Conservation (phyloP, 2,797 vertebrate genomes). For the Vultur gryphus region DNA sequence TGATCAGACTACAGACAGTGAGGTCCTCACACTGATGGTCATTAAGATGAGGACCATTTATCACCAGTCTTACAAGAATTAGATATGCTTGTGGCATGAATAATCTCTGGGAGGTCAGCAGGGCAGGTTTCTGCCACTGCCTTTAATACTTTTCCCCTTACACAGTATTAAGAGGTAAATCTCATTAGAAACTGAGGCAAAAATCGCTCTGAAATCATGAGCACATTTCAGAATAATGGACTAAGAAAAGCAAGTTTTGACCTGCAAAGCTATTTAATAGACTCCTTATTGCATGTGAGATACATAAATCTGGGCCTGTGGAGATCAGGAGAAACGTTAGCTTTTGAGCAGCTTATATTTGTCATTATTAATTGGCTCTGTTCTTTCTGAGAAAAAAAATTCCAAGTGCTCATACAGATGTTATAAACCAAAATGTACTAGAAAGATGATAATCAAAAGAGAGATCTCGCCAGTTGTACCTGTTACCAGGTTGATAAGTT, state of each 20-base stretch:
- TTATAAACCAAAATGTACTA: neutral
- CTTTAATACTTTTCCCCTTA: neutral
- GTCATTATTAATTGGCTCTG: neutral
- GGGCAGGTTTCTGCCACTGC: neutral
- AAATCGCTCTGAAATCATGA: neutral
- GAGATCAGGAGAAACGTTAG: neutral
- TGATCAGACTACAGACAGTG: neutral
- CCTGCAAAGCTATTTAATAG: neutral
- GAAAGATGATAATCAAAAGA: neutral
- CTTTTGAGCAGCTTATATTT: neutral
- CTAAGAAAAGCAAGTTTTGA: neutral
- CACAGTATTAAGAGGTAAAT: neutral
- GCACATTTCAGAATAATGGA: neutral
- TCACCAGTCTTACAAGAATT: neutral
- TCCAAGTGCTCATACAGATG: neutral
- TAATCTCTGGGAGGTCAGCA: neutral
- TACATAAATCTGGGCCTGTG: neutral
- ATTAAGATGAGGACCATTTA: neutral
- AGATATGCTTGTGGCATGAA: neutral
- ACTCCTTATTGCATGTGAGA: neutral
- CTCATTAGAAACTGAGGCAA: neutral
- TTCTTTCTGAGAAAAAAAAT: neutral
- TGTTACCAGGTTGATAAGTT: conserved; percentile 95
- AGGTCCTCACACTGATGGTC: neutral
- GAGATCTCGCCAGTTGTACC: conserved; percentile 71